These are phyloP conservation scores for Oncorhynchus kisutch DNA, from an alignment of 2,113 vertebrate genomes.

Conservation along the genomic window DNA sequence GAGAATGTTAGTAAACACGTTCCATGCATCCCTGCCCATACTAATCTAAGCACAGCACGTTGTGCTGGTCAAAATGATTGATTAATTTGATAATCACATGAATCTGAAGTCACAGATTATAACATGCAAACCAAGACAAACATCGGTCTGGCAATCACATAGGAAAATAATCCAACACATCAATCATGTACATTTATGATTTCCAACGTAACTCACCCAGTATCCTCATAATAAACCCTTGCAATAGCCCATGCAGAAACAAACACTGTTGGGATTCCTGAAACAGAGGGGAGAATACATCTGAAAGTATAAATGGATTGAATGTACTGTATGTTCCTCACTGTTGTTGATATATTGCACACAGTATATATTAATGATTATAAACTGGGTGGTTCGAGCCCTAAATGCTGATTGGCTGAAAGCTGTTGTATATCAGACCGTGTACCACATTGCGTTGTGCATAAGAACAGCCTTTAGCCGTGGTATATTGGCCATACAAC, in stretches of 20 bases:
- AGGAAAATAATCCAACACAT: not conserved
- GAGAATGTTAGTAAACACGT: not conserved
- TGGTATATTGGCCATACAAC: too few species aligned
- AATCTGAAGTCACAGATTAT: not conserved
- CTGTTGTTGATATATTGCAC: too few species aligned
- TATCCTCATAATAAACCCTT: constrained; percentile 85
- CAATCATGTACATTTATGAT: not conserved
- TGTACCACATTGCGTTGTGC: too few species aligned
- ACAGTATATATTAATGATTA: too few species aligned
- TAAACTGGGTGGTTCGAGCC: too few species aligned
- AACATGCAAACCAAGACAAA: not conserved
- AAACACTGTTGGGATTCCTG: constrained; percentile 85
- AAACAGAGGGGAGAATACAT: constrained; percentile 11
- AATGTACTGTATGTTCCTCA: not conserved
- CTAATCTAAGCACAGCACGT: not conserved
- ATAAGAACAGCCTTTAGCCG: too few species aligned
- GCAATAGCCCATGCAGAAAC: constrained; percentile 77
- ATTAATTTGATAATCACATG: too few species aligned
- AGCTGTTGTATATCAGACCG: too few species aligned
- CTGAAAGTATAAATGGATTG: not conserved
- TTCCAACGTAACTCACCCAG: constrained; percentile 67
- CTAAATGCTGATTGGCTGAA: too few species aligned
- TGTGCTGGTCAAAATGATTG: not conserved
- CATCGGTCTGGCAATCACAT: not conserved
- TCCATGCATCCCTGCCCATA: not conserved